phyloP scores from a whole-genome alignment of 2,113 vertebrate genomes.

The Scortum barcoo region DNA sequence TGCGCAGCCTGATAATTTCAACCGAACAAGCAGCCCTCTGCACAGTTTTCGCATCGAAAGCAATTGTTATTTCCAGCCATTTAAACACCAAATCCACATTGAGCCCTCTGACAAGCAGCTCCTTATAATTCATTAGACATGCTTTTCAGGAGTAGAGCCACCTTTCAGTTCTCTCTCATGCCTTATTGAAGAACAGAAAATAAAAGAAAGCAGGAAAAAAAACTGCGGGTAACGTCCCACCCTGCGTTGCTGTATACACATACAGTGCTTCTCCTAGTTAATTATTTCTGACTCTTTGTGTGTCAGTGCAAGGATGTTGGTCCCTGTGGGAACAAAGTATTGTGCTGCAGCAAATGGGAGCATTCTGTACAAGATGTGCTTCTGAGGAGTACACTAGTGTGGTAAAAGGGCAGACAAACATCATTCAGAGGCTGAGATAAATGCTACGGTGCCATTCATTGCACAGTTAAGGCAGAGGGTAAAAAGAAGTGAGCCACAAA shows the following conservation, averaged over 20 bases:
- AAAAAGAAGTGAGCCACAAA: not conserved
- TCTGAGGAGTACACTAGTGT: too few relatives aligned
- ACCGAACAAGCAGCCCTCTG: not conserved
- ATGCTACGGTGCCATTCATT: not conserved
- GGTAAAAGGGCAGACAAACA: not conserved
- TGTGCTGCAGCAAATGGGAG: not conserved
- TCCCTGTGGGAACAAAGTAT: slow-evolving; percentile 21
- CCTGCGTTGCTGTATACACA: not conserved
- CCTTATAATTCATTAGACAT: slow-evolving; percentile 13
- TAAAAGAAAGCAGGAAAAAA: not conserved
- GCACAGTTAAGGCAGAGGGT: not conserved
- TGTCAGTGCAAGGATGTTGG: slow-evolving; percentile 16
- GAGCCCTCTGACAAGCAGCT: slow-evolving; percentile 10
- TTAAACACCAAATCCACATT: not conserved
- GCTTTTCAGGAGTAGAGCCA: not conserved
- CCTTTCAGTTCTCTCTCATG: not conserved
- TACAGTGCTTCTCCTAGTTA: slow-evolving; percentile 2
- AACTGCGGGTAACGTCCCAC: not conserved
- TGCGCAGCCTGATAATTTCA: slow-evolving; percentile 20
- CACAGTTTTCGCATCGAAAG: not conserved
- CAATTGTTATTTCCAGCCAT: slow-evolving; percentile 21
- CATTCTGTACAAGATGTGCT: not conserved
- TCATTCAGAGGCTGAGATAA: not conserved
- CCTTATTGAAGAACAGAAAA: not conserved
- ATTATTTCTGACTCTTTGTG: slow-evolving; percentile 1